Percentiles rank a stretch among this genome's conserved stretches.
These are phyloP conservation scores for Limnothrissa miodon DNA, from an alignment of 2,113 vertebrate species.

Conservation along the genomic window DNA sequence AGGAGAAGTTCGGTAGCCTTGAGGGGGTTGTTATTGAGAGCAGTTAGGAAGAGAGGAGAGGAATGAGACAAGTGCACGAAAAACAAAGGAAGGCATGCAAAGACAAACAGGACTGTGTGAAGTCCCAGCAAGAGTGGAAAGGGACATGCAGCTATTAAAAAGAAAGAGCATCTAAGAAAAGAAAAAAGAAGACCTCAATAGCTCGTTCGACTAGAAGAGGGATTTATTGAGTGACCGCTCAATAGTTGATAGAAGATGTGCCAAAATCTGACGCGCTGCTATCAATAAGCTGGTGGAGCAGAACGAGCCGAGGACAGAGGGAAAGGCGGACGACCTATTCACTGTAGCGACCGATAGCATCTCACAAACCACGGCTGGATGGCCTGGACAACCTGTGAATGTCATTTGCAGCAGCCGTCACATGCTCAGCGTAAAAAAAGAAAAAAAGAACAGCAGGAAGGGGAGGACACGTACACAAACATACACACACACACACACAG, in stretches of 20 bases:
- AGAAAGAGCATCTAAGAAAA: neutral
- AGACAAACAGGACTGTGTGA: slow-evolving; percentile 11
- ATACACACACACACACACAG: slow-evolving; percentile 8
- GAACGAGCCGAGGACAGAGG: neutral
- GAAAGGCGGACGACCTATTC: neutral
- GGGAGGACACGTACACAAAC: neutral
- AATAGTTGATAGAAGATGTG: neutral
- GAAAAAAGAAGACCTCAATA: neutral
- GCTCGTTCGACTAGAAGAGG: neutral
- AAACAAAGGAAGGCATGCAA: slow-evolving; percentile 53
- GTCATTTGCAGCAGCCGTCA: neutral
- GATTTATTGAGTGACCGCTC: neutral
- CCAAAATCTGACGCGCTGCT: neutral
- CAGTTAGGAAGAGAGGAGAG: slow-evolving; percentile 64
- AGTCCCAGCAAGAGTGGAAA: slow-evolving; percentile 16
- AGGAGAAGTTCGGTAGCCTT: slow-evolving; percentile 81
- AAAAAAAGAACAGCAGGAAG: neutral
- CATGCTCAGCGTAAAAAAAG: neutral
- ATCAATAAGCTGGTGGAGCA: neutral
- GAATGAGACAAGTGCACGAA: slow-evolving; percentile 43
- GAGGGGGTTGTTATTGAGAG: slow-evolving; percentile 67
- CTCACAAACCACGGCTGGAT: neutral
- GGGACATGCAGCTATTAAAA: neutral
- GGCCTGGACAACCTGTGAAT: neutral
- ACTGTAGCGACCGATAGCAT: neutral